Evolutionary conservation across 2,888 invertebrate species (phyloP).

Genomic region (Apomyelois bistriatella): DNA sequence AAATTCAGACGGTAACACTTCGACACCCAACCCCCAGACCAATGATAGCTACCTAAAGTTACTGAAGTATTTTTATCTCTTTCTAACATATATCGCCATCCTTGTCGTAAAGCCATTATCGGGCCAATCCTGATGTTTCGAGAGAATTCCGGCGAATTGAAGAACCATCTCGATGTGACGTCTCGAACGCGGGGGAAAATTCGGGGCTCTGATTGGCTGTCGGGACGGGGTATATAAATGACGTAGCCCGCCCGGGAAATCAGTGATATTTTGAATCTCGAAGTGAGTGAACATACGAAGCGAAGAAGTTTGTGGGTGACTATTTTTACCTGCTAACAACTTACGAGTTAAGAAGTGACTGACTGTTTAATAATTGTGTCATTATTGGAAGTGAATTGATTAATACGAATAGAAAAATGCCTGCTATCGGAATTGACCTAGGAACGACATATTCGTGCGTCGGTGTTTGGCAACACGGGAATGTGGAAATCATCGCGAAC

Average conservation of each 20-base stretch:
- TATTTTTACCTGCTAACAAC: conserved; percentile 13
- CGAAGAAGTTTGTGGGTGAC: not conserved
- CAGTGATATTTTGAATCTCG: conserved; percentile 21
- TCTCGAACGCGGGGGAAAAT: conserved; percentile 19
- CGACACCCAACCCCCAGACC: too few species aligned
- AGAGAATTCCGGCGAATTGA: conserved; percentile 12
- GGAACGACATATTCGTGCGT: conserved; percentile 75
- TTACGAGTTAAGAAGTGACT: not conserved
- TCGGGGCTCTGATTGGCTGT: conserved; percentile 21
- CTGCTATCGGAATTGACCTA: conserved; percentile 74
- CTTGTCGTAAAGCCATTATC: not conserved
- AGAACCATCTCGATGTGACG: conserved; percentile 12
- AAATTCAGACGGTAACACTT: too few species aligned
- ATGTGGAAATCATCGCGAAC: conserved; percentile 83
- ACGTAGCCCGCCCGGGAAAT: conserved; percentile 14
- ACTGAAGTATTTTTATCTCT: too few species aligned
- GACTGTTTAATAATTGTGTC: not conserved
- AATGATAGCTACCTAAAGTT: too few species aligned
- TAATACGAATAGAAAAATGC: not conserved
- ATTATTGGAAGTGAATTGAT: not conserved
- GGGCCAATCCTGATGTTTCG: not conserved
- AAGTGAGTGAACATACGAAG: conserved; percentile 17
- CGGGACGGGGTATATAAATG: conserved; percentile 21
- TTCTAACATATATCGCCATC: not conserved
- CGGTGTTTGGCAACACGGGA: conserved; percentile 73